phyloP scores from a whole-genome alignment of 2,113 vertebrate species.

The Calyptomena viridis region DNA sequence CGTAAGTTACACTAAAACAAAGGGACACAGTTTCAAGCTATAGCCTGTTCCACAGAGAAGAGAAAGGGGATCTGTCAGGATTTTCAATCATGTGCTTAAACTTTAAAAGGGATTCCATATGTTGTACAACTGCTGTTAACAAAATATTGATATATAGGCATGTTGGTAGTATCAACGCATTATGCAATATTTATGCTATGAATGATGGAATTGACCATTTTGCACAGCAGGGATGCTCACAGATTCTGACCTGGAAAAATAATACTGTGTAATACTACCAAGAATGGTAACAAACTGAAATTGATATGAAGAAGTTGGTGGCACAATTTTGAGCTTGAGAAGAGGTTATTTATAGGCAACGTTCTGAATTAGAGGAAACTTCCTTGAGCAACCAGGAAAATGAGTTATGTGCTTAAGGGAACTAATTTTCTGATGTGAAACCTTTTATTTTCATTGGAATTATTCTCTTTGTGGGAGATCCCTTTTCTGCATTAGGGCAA shows the following conservation, averaged over 20 bases:
- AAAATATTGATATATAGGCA: background rate
- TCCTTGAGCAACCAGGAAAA: background rate
- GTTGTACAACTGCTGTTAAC: background rate
- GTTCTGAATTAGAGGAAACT: background rate
- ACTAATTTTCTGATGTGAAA: background rate
- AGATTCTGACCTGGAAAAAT: background rate
- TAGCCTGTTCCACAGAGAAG: background rate
- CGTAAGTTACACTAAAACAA: conserved; percentile 47
- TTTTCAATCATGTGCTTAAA: conserved; percentile 46
- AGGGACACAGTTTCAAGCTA: conserved; percentile 22
- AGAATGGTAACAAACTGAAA: background rate
- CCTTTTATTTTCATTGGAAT: background rate
- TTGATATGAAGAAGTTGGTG: background rate
- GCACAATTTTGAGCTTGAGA: background rate
- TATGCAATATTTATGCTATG: background rate
- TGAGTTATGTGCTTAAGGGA: background rate
- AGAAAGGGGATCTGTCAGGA: conserved; percentile 37
- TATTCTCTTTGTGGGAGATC: background rate
- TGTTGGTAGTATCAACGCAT: background rate
- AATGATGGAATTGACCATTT: background rate
- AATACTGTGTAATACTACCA: background rate
- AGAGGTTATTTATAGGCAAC: background rate
- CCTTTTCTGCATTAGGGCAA: background rate
- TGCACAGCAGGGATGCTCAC: background rate
- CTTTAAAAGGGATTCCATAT: conserved; percentile 40